Percentiles rank a stretch among this genome's conserved stretches.
phyloP scores from a whole-genome alignment of 2,113 vertebrate genomes.

The Microcebus griseorufus region DNA sequence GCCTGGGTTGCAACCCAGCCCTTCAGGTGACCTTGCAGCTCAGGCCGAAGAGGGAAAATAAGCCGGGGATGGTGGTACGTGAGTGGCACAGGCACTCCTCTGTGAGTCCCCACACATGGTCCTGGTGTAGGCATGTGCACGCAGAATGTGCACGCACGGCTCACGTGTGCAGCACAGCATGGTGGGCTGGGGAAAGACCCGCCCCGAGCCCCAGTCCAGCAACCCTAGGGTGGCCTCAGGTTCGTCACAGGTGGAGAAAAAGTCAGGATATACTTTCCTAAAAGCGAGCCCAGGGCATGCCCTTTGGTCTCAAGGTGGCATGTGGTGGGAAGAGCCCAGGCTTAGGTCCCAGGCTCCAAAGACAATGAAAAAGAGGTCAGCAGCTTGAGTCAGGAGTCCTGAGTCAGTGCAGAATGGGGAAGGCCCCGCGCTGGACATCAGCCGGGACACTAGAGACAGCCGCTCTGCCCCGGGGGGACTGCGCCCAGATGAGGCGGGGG shows the following conservation, averaged over 20 bases:
- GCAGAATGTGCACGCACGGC: neutral
- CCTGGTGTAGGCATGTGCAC: neutral
- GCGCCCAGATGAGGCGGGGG: neutral
- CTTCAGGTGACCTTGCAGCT: constrained; percentile 49
- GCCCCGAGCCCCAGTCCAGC: neutral
- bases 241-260: neutral
- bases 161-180: neutral
- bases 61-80: no score
- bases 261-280: neutral
- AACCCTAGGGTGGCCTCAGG: neutral
- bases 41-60: neutral
- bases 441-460: neutral
- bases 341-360: neutral
- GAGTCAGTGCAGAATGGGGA: neutral
- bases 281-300: neutral
- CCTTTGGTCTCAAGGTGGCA: neutral
- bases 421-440: fast-evolving
- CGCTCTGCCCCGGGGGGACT: neutral
- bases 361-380: neutral
- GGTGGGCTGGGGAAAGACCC: neutral
- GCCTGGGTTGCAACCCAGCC: constrained; percentile 20
- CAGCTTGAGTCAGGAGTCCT: neutral
- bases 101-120: neutral
- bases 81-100: neutral
- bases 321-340: neutral